Percentiles rank a stretch among this genome's conserved stretches.
Conservation (phyloP, 1,140 invertebrate genomes). For the Drosophila carrolli region DNA sequence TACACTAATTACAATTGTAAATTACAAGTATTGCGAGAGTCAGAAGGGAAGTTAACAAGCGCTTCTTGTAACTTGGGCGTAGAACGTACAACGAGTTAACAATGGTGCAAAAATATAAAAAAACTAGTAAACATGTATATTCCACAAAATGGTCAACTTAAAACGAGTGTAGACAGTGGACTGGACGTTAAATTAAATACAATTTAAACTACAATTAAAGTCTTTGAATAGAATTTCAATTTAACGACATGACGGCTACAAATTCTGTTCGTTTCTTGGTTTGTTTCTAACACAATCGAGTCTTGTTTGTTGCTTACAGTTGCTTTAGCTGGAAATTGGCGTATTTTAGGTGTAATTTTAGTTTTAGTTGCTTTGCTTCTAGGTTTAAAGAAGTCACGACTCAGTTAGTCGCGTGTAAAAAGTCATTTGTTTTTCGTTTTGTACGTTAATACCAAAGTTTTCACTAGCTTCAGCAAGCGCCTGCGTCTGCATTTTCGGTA, state of each 20-base stretch:
- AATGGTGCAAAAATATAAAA: slow-evolving; percentile 43
- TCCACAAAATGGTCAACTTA: slow-evolving; percentile 55
- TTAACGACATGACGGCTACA: slow-evolving; percentile 31
- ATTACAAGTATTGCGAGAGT: slow-evolving; percentile 69
- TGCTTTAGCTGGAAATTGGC: slow-evolving; percentile 67
- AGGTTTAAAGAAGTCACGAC: slow-evolving; percentile 45
- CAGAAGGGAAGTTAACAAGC: slow-evolving; percentile 46
- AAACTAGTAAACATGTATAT: slow-evolving; percentile 43
- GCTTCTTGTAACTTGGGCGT: slow-evolving; percentile 55
- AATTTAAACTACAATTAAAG: slow-evolving; percentile 69
- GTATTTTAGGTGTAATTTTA: slow-evolving; percentile 35
- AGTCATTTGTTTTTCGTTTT: slow-evolving; percentile 68
- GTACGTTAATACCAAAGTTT: slow-evolving; percentile 65
- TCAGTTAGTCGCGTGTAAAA: slow-evolving; percentile 54
- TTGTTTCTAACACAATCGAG: slow-evolving; percentile 66
- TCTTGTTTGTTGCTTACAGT: slow-evolving; percentile 62
- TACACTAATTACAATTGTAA: slow-evolving; percentile 63
- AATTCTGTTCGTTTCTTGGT: slow-evolving; percentile 39
- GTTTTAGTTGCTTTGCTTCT: slow-evolving; percentile 16
- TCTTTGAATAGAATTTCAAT: slow-evolving; percentile 68
- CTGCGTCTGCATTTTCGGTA: slow-evolving; percentile 53
- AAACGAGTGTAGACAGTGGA: slow-evolving; percentile 50
- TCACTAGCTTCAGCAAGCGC: slow-evolving; percentile 58
- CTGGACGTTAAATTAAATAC: slow-evolving; percentile 51
- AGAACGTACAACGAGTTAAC: slow-evolving; percentile 79